phyloP scores from a whole-genome alignment of 2,888 invertebrate genomes.

The Apomyelois bistriatella region DNA sequence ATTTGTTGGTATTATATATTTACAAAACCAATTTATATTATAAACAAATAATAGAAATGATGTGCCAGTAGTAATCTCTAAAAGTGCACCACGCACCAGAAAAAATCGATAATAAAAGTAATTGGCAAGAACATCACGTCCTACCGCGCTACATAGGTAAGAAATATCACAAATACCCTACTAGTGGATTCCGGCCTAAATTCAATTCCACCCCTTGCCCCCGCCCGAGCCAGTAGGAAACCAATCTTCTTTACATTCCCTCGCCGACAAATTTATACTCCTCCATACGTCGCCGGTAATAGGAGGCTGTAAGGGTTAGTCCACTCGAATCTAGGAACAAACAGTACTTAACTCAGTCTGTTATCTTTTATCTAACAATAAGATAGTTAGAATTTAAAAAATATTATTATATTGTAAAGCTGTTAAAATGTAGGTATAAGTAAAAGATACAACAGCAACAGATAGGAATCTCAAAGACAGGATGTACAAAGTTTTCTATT shows the following conservation, averaged over 20 bases:
- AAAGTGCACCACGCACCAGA: constrained; percentile 11
- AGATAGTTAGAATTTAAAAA: too few relatives aligned
- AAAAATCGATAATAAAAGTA: constrained; percentile 51
- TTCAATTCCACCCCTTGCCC: constrained; percentile 74
- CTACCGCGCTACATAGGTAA: constrained; percentile 53
- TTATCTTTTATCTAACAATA: too few relatives aligned
- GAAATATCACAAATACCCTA: constrained; percentile 65
- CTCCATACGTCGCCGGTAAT: constrained; percentile 67
- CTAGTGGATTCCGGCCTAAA: constrained; percentile 70
- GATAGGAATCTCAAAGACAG: too few relatives aligned
- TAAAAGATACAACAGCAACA: too few relatives aligned
- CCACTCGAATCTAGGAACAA: neutral
- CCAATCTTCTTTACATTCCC: constrained; percentile 78
- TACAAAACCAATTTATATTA: too few relatives aligned
- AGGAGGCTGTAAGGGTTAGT: constrained; percentile 26
- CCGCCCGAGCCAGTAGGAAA: constrained; percentile 64
- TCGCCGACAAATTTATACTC: constrained; percentile 76
- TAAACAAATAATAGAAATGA: too few relatives aligned
- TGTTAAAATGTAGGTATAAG: too few relatives aligned
- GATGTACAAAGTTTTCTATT: too few relatives aligned
- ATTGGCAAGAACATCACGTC: constrained; percentile 59
- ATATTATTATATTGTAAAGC: too few relatives aligned
- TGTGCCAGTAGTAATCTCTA: too few relatives aligned
- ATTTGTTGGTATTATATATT: too few relatives aligned
- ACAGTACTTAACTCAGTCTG: too few relatives aligned